Percentiles rank a stretch among this genome's conserved stretches.
Evolutionary conservation across 2,113 vertebrate species (phyloP).

Genomic region (Gallinago undulata): DNA sequence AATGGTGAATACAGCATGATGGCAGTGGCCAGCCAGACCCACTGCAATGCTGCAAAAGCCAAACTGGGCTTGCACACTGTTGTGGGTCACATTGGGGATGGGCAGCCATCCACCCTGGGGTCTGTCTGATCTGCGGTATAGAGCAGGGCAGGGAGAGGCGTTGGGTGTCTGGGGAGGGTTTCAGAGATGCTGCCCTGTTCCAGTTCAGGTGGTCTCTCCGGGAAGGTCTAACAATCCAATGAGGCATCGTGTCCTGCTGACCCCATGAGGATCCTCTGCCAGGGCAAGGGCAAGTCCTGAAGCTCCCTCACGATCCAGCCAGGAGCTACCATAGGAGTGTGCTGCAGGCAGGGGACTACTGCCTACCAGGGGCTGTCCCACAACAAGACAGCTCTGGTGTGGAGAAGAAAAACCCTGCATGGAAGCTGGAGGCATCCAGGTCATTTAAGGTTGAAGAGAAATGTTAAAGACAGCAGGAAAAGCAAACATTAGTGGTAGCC

Average conservation of each 20-base stretch:
- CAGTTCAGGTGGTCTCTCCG: not conserved
- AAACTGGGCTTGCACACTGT: accelerated
- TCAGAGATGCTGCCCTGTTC: not conserved
- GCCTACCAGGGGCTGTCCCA: not conserved
- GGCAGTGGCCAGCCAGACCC: not conserved
- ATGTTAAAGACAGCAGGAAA: constrained; percentile 53
- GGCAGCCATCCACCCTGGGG: not conserved
- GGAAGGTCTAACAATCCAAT: not conserved
- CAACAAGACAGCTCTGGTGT: not conserved
- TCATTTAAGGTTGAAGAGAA: constrained; percentile 41
- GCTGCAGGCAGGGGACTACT: not conserved
- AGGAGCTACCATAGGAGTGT: not conserved
- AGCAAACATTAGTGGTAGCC: constrained; percentile 60
- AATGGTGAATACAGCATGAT: not conserved
- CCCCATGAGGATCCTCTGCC: not conserved
- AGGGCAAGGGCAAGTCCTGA: not conserved
- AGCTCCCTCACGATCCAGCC: not conserved
- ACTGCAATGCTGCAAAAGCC: not conserved
- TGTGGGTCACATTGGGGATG: not conserved
- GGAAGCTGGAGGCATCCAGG: not conserved
- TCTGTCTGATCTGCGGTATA: accelerated
- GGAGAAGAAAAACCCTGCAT: not conserved
- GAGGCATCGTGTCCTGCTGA: not conserved
- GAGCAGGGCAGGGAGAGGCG: not conserved
- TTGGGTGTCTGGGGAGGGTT: not conserved